These are phyloP conservation scores for Tamandua tetradactyla DNA, from an alignment of 2,797 vertebrate species.

Conservation along the genomic window DNA sequence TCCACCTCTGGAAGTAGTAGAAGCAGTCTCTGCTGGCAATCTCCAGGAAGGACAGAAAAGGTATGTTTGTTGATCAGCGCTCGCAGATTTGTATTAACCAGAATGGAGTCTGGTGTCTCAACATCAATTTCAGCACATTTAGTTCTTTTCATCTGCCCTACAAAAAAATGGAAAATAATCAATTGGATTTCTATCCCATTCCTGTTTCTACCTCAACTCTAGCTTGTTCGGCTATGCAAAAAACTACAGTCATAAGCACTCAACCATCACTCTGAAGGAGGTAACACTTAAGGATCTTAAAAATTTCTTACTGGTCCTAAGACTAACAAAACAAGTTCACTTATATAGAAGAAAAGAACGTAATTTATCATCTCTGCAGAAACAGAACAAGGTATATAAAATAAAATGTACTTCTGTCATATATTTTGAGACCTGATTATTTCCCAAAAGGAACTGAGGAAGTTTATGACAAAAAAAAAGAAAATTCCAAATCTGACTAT, in stretches of 20 bases:
- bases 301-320: background rate
- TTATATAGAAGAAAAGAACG: background rate
- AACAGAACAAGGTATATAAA: constrained; percentile 1
- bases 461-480: background rate
- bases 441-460: background rate
- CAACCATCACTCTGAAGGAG: background rate
- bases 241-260: background rate
- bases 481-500: constrained; percentile 9
- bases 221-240: background rate
- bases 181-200: background rate
- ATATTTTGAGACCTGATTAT: background rate
- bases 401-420: background rate
- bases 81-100: constrained; percentile 98
- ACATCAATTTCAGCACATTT: constrained; percentile 96
- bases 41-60: constrained; percentile 91
- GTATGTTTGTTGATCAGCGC: constrained; percentile 99
- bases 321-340: constrained; percentile 7
- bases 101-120: constrained; percentile 98
- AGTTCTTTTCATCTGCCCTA: constrained; percentile 95
- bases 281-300: background rate
- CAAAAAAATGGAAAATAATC: constrained; percentile 6
- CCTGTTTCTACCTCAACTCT: background rate
- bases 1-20: constrained; percentile 95
- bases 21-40: constrained; percentile 95
- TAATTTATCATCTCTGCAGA: background rate